These are phyloP conservation scores for Recurvirostra avosetta DNA, from an alignment of 2,113 vertebrate species.

Conservation along the genomic window DNA sequence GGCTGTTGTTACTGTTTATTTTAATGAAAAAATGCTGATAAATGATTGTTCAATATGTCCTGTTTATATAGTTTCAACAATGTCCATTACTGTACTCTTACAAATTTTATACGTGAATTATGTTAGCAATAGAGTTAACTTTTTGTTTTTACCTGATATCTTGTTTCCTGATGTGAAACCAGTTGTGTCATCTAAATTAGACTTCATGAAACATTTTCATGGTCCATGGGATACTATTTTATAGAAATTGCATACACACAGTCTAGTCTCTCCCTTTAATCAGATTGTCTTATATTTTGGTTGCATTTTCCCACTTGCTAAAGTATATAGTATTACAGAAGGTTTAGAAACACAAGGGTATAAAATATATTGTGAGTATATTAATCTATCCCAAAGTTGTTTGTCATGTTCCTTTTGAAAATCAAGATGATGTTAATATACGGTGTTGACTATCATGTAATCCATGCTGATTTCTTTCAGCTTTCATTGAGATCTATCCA, in stretches of 20 bases:
- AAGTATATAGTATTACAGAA: not conserved
- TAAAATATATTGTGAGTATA: not conserved
- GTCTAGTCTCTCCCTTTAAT: not conserved
- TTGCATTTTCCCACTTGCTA: not conserved
- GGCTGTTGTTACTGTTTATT: not conserved
- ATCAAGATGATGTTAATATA: not conserved
- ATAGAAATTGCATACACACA: not conserved
- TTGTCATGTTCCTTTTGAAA: not conserved
- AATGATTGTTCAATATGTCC: not conserved
- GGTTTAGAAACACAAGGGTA: not conserved
- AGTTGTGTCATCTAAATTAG: not conserved
- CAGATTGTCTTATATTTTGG: not conserved
- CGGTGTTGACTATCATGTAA: not conserved
- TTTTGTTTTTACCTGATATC: not conserved
- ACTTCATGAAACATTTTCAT: not conserved
- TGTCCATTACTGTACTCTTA: not conserved
- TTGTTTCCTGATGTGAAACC: not conserved
- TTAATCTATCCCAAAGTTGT: not conserved
- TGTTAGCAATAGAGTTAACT: not conserved
- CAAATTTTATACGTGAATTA: not conserved
- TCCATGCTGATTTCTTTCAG: not conserved
- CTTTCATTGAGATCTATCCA: not conserved
- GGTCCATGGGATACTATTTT: not conserved
- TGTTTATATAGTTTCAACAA: not conserved
- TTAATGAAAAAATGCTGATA: not conserved